phyloP scores from a whole-genome alignment of 2,797 vertebrate genomes.

The Coregonus sp. region DNA sequence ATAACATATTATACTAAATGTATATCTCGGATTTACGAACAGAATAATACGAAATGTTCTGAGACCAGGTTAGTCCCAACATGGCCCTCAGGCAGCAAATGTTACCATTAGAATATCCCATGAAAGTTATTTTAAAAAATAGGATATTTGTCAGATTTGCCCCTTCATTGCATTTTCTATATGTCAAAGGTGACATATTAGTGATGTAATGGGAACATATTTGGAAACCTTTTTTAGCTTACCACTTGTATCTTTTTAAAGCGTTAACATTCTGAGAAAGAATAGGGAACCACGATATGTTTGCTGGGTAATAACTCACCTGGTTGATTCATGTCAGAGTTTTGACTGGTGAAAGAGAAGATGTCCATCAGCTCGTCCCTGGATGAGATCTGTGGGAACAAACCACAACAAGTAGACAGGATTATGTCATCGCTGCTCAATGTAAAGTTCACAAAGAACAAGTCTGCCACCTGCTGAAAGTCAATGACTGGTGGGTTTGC shows the following conservation, averaged over 20 bases:
- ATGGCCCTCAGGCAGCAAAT: not conserved
- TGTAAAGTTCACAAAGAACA: not conserved
- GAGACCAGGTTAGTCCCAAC: not conserved
- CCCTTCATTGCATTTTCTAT: too few species aligned
- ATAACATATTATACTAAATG: too few species aligned
- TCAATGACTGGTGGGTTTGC: not conserved
- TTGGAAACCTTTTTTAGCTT: not conserved
- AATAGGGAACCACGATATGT: conserved; percentile 1
- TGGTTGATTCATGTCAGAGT: conserved; percentile 24
- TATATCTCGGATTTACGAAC: too few species aligned
- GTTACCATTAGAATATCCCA: not conserved
- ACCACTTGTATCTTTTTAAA: not conserved
- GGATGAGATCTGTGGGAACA: conserved; percentile 38
- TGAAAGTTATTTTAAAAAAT: not conserved
- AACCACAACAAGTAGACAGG: conserved; percentile 12
- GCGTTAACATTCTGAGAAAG: not conserved
- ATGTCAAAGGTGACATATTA: too few species aligned
- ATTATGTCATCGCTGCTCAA: not conserved
- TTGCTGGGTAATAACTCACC: conserved; percentile 38
- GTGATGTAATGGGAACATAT: not conserved
- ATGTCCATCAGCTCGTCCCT: conserved; percentile 58
- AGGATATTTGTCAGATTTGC: not conserved
- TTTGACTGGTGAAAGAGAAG: conserved; percentile 43
- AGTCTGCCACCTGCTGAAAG: not conserved
- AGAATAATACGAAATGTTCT: too few species aligned